Evolutionary conservation across 2,113 vertebrate species (phyloP).

Genomic region (Eublepharis macularius): DNA sequence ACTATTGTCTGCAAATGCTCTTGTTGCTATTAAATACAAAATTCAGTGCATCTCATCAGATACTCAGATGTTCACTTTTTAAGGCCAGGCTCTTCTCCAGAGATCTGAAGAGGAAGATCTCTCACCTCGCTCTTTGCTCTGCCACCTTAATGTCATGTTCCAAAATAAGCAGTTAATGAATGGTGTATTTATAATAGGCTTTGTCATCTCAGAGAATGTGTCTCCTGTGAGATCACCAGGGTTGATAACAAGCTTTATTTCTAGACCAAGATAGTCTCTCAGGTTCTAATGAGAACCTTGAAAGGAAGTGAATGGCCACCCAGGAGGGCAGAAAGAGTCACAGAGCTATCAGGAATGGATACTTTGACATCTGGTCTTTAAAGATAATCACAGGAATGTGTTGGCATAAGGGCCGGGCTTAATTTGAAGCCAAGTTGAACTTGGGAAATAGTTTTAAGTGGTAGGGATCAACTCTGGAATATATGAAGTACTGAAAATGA

Average conservation of each 20-base stretch:
- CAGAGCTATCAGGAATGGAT: background rate
- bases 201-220: constrained; percentile 20
- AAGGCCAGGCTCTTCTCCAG: background rate
- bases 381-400: background rate
- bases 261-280: constrained; percentile 29
- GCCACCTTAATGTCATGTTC: background rate
- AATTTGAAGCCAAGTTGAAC: background rate
- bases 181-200: background rate
- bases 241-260: constrained; percentile 30
- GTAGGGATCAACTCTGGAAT: background rate
- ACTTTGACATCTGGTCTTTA: background rate
- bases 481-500: background rate
- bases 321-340: background rate
- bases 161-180: constrained; percentile 18
- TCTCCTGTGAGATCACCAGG: constrained; percentile 21
- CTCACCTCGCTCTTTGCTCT: background rate
- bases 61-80: background rate
- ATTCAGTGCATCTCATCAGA: no score
- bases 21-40: background rate
- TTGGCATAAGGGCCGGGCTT: background rate
- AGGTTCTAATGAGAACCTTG: background rate
- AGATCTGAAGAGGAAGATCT: background rate
- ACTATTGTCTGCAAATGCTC: background rate
- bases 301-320: background rate
- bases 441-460: background rate